Conservation (phyloP, 2,888 invertebrate genomes). For the Cryptus armator region DNA sequence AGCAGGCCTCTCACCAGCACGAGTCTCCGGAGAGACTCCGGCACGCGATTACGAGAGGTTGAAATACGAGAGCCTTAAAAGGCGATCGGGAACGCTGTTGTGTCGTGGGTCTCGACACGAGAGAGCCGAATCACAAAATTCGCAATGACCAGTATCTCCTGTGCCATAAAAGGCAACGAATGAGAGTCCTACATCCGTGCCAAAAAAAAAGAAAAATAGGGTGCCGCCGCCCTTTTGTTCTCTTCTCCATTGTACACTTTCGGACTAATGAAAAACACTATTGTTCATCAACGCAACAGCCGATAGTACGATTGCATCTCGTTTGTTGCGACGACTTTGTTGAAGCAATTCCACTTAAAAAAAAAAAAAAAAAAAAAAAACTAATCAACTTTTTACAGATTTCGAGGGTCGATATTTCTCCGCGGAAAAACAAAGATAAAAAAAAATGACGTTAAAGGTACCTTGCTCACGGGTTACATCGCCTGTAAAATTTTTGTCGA, state of each 20-base stretch:
- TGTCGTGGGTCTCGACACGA: constrained; percentile 25
- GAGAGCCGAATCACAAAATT: constrained; percentile 55
- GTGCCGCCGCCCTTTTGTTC: not conserved
- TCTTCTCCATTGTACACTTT: not conserved
- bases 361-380: not conserved
- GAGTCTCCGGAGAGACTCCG: constrained; percentile 26
- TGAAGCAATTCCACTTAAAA: not conserved
- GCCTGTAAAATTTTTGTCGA: not conserved
- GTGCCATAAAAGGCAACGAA: constrained; percentile 56
- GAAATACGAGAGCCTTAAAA: constrained; percentile 65
- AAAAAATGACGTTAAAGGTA: not conserved
- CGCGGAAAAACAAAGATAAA: not conserved
- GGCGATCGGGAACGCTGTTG: constrained; percentile 55
- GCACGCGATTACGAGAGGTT: constrained; percentile 45
- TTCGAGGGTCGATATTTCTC: not conserved
- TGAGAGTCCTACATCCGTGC: constrained; percentile 7
- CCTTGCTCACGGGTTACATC: not conserved
- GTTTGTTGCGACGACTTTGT: not conserved
- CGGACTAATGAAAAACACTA: not conserved
- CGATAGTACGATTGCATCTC: not conserved
- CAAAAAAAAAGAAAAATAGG: constrained; percentile 4
- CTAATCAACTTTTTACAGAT: not conserved
- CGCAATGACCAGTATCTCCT: constrained; percentile 23
- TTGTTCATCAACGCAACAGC: not conserved
- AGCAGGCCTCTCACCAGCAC: not conserved